Percentiles rank a stretch among this genome's conserved stretches.
Evolutionary conservation across 2,797 vertebrate species (phyloP).

Genomic region (Neosilurus mollespiculum): DNA sequence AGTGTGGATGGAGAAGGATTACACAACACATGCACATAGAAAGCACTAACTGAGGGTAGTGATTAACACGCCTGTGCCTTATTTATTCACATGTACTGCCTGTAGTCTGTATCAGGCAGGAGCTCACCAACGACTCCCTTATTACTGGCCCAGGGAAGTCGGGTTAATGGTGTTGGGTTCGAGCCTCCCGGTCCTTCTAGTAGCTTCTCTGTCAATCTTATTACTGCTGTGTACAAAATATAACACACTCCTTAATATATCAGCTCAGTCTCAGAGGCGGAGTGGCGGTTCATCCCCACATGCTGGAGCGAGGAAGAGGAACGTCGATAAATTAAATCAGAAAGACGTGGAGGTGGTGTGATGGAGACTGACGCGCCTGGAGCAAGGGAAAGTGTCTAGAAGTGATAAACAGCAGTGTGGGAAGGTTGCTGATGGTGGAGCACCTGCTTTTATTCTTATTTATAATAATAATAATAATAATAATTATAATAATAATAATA

Average conservation of each 20-base stretch:
- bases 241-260: background rate
- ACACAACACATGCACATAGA: background rate
- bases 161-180: too few relatives aligned
- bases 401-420: background rate
- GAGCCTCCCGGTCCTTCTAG: background rate
- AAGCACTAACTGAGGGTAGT: background rate
- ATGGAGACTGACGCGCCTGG: background rate
- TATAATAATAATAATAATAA: background rate
- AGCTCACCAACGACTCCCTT: background rate
- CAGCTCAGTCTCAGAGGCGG: background rate
- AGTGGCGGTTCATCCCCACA: background rate
- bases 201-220: background rate
- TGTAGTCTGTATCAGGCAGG: background rate
- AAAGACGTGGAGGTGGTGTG: background rate
- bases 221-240: background rate
- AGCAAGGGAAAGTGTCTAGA: background rate
- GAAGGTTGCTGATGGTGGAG: background rate
- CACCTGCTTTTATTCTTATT: background rate
- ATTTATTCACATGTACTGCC: background rate
- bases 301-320: background rate
- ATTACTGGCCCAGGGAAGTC: background rate
- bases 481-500: background rate
- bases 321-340: background rate
- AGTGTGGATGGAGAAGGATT: too few relatives aligned
- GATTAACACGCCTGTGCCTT: background rate